These are phyloP conservation scores for Euleptes europaea DNA, from an alignment of 2,113 vertebrate species.

Conservation along the genomic window DNA sequence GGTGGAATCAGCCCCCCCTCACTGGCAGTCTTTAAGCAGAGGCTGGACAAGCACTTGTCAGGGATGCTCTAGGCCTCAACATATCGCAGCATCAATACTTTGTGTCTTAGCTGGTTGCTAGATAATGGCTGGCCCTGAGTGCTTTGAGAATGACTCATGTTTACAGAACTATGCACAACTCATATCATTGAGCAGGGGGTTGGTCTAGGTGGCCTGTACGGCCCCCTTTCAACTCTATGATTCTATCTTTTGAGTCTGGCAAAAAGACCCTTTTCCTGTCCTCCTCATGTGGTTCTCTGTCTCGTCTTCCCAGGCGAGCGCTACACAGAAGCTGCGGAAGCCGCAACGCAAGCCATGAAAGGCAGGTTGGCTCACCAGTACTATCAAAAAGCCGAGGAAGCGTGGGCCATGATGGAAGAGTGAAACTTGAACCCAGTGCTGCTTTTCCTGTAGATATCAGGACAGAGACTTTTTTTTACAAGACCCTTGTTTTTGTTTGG, in stretches of 20 bases:
- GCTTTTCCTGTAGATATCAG: slow-evolving; percentile 27
- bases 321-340: slow-evolving; percentile 93
- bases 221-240: no score
- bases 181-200: no score
- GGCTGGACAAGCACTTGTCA: no score
- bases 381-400: slow-evolving; percentile 95
- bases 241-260: neutral
- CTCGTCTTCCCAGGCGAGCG: slow-evolving; percentile 82
- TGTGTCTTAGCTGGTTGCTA: no score
- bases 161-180: no score
- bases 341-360: slow-evolving; percentile 94
- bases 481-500: slow-evolving; percentile 34
- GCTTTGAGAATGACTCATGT: no score
- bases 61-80: no score
- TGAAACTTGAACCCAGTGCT: slow-evolving; percentile 34
- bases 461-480: neutral
- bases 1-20: no score
- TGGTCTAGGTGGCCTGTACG: no score
- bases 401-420: slow-evolving; percentile 91
- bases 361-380: slow-evolving; percentile 93
- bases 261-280: neutral
- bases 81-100: no score
- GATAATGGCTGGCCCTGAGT: no score
- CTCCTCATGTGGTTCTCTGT: neutral
- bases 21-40: no score